Evolutionary conservation across 2,797 vertebrate genomes (phyloP).

Genomic region (Lacerta agilis): DNA sequence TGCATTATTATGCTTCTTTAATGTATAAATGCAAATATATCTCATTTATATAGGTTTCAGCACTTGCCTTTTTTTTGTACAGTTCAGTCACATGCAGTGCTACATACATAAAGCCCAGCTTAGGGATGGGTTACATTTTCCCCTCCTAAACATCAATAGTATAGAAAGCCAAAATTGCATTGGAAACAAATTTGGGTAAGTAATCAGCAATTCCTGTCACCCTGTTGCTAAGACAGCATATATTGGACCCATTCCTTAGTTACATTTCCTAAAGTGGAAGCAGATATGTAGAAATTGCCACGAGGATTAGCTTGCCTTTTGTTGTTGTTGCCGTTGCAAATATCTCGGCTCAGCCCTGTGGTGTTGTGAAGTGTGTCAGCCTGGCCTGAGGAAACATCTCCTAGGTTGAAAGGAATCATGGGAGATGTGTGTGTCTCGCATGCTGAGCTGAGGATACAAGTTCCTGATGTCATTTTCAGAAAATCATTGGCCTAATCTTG

Average conservation of each 20-base stretch:
- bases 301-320: neutral
- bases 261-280: neutral
- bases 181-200: neutral
- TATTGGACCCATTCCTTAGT: neutral
- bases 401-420: neutral
- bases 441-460: neutral
- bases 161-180: neutral
- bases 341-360: neutral
- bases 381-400: neutral
- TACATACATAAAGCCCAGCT: neutral
- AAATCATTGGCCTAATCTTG: constrained; percentile 1
- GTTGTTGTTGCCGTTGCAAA: neutral
- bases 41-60: neutral
- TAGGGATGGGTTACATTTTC: neutral
- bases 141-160: neutral
- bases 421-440: neutral
- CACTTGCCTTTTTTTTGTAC: neutral
- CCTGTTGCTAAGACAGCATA: neutral
- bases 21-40: neutral
- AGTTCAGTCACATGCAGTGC: neutral
- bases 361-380: neutral
- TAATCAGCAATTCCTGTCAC: neutral
- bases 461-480: constrained; percentile 17
- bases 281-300: neutral
- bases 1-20: neutral